phyloP scores from a whole-genome alignment of 2,113 vertebrate genomes.

The Tricholaema leucomelas region DNA sequence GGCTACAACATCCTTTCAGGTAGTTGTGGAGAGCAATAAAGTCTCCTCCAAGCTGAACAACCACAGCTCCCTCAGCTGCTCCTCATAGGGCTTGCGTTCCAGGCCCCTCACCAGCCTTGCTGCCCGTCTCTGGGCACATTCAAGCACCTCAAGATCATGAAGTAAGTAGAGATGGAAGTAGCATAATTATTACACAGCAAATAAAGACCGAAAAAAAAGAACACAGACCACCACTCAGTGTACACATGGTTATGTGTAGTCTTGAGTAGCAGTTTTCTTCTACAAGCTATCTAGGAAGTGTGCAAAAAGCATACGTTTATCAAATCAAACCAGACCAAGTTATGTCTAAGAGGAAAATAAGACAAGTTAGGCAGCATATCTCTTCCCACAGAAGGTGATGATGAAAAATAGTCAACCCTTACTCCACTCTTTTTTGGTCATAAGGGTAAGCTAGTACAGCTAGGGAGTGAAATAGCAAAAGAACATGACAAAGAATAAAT shows the following conservation, averaged over 20 bases:
- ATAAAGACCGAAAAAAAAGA: neutral
- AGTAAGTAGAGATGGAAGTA: neutral
- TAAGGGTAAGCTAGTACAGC: neutral
- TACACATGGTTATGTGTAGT: neutral
- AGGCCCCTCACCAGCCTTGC: too few species aligned
- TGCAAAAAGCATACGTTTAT: fast-evolving
- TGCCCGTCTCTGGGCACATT: too few species aligned
- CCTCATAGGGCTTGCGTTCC: too few species aligned
- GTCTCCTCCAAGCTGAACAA: too few species aligned
- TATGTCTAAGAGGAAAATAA: neutral
- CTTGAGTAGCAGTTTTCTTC: neutral
- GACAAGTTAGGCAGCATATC: neutral
- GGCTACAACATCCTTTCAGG: too few species aligned
- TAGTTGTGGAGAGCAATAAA: too few species aligned
- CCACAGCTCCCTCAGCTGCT: too few species aligned
- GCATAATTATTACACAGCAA: neutral
- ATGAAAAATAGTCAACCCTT: neutral
- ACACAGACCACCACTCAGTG: neutral
- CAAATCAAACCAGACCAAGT: neutral
- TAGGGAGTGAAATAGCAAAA: neutral
- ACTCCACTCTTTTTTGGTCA: neutral
- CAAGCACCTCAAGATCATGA: neutral
- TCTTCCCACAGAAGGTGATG: neutral
- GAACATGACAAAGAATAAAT: neutral
- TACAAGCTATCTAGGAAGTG: neutral